These are phyloP conservation scores for Nothoprocta pentlandii DNA, from an alignment of 2,113 vertebrate genomes.

Conservation along the genomic window DNA sequence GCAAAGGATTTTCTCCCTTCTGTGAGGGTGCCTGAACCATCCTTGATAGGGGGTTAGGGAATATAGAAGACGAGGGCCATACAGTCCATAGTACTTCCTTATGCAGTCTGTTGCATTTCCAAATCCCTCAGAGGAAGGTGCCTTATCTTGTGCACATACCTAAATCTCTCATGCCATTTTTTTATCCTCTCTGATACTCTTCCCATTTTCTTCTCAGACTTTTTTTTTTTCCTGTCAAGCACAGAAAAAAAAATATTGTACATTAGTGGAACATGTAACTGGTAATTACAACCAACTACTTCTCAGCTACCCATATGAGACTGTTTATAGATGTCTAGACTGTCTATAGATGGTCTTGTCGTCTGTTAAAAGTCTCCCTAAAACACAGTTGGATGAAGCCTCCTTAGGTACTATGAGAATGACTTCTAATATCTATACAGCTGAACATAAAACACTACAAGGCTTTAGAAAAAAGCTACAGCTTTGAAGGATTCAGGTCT, in stretches of 20 bases:
- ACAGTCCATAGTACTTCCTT: constrained; percentile 1
- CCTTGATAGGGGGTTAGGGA: constrained; percentile 9
- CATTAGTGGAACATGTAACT: too few relatives aligned
- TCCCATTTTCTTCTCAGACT: background rate
- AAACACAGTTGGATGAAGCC: background rate
- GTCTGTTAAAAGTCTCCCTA: background rate
- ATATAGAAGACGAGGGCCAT: background rate
- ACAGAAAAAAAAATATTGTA: background rate
- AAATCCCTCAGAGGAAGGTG: background rate
- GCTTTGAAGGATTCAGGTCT: background rate
- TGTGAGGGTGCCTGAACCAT: constrained; percentile 40
- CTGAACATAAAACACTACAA: background rate
- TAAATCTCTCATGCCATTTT: background rate
- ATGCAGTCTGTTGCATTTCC: background rate
- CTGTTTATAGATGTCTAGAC: too few relatives aligned
- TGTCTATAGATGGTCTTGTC: background rate
- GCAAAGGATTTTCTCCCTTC: constrained; percentile 53
- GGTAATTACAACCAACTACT: background rate
- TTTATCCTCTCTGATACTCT: background rate
- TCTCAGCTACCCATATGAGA: background rate
- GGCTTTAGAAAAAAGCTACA: background rate
- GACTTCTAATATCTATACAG: background rate
- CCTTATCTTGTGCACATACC: background rate
- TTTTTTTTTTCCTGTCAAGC: background rate
- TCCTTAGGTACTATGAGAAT: background rate